Evolutionary conservation across 2,797 vertebrate genomes (phyloP).

Genomic region (Lithobates sylvaticus): DNA sequence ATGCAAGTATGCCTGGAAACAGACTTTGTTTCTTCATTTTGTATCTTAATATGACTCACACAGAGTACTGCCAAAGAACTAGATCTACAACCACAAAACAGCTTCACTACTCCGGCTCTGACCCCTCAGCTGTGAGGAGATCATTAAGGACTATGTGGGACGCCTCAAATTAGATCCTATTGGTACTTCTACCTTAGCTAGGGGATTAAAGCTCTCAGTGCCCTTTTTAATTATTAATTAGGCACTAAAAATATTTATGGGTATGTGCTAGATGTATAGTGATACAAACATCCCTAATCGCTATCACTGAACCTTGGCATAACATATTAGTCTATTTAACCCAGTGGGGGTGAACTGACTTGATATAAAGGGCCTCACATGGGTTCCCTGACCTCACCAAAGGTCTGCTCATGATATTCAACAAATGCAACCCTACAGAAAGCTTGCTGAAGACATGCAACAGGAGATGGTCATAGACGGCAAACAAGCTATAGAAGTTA

Average conservation of each 20-base stretch:
- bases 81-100: slow-evolving; percentile 1
- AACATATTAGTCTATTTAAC: too few relatives aligned
- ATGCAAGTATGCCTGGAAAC: slow-evolving; percentile 8
- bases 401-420: too few relatives aligned
- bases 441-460: too few relatives aligned
- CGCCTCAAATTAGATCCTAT: neutral
- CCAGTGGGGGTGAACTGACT: too few relatives aligned
- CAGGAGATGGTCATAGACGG: too few relatives aligned
- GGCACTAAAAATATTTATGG: slow-evolving; percentile 1
- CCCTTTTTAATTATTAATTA: neutral
- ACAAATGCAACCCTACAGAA: too few relatives aligned
- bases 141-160: neutral
- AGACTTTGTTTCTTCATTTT: slow-evolving; percentile 20
- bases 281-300: neutral
- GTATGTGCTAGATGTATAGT: neutral
- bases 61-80: slow-evolving; percentile 16
- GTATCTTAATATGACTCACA: slow-evolving; percentile 26
- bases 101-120: neutral
- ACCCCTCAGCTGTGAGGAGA: neutral
- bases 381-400: too few relatives aligned
- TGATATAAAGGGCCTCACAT: too few relatives aligned
- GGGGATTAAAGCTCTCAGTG: neutral
- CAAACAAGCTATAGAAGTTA: too few relatives aligned
- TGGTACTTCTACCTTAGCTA: neutral
- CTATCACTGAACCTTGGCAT: too few relatives aligned